phyloP scores from a whole-genome alignment of 2,113 vertebrate species.

The Cygnus buccinator region DNA sequence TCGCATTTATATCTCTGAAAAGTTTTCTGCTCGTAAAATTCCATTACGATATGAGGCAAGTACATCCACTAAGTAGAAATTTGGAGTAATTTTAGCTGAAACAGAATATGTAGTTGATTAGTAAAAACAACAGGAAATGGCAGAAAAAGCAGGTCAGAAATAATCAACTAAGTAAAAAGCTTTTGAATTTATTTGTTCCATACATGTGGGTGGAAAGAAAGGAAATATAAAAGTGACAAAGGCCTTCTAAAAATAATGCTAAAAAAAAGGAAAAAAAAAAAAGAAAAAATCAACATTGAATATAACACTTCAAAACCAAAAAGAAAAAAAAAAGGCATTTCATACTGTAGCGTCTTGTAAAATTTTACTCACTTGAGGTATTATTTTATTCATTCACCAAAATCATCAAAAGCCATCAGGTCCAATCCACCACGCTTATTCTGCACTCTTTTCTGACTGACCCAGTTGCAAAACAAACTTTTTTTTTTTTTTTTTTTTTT shows the following conservation, averaged over 20 bases:
- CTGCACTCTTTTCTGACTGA: background rate
- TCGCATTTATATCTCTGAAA: background rate
- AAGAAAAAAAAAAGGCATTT: background rate
- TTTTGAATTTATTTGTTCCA: background rate
- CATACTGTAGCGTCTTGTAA: background rate
- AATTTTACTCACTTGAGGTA: background rate
- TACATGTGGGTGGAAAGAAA: background rate
- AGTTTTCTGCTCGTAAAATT: background rate
- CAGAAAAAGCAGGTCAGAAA: background rate
- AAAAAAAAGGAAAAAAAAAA: background rate
- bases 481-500: background rate
- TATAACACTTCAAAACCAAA: background rate
- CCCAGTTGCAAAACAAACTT: background rate
- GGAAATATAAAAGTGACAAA: background rate
- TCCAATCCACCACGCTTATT: background rate
- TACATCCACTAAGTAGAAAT: background rate
- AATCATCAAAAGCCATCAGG: background rate
- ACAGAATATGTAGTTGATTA: background rate
- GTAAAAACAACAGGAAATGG: background rate
- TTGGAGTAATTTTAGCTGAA: background rate
- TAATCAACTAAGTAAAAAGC: background rate
- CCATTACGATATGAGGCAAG: background rate
- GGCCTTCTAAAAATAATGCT: background rate
- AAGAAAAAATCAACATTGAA: background rate
- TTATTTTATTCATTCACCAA: background rate